Base-by-base conservation (phyloP, 2,113 vertebrate genomes). In the Canis aureus region DNA sequence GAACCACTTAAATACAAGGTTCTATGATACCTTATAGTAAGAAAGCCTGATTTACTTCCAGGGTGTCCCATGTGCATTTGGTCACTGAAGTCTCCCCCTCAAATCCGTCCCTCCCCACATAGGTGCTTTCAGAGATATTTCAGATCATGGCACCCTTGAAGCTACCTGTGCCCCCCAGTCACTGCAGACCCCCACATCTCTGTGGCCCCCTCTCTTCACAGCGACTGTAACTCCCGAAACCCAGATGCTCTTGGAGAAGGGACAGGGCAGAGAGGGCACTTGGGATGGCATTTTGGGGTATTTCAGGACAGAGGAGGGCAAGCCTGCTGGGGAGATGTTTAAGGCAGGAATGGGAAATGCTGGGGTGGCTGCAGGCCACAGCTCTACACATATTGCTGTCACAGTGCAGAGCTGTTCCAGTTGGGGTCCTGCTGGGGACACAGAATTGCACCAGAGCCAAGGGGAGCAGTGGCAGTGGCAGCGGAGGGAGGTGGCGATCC, bases 51-150 rank as follows among this genome's bases (percentile, higher is more conserved):
- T n/a, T 95, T 27, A 69, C 3, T 53, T 49, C 43, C 2, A 89
- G 60, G 66, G 15, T 51, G 20, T 73, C 79, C 38, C 43, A 23
- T 25, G 27, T 66, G 25, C 53, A 67, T 90, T 16, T 81, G 25
- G 8, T 83, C 59, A 53, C 19, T 76, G 73, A 76, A n/a, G 22
- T 32, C 35, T 64, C 49, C 19, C 29, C 3, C 7, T 71, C 32
- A 8, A 19, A 23, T 13, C 8, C 1, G 1, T 43, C 1, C 15
- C 9, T 7, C 19, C 3, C 49, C 35, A n/a, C 64, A 38, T 2
- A 67, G 53, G 57, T 55, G 29, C 13, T 43, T n/a, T 32, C 19
- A 53, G 51, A 88, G 38, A 5, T 27, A n/a, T 60, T 76, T 81
- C 38, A 66, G 89, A 67, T 53, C 32, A 43, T 0, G 32, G 19